These are phyloP conservation scores for Trachelus iudaicus DNA, from an alignment of 2,888 invertebrate genomes.

Conservation along the genomic window DNA sequence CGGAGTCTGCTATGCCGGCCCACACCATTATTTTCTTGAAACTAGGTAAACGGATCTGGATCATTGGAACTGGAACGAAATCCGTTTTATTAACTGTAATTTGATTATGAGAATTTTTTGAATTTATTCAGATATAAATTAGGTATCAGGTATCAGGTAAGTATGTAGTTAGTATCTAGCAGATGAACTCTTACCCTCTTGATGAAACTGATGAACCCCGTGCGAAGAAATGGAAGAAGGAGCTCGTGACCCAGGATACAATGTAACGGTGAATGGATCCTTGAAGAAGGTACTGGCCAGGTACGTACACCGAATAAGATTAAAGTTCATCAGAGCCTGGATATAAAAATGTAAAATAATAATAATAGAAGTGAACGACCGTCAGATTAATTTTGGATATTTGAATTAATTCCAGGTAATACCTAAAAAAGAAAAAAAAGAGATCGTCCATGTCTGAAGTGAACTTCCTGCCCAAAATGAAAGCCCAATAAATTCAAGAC, in stretches of 20 bases:
- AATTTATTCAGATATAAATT: background rate
- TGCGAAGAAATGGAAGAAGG: background rate
- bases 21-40: constrained; percentile 34
- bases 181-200: background rate
- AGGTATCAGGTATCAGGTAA: background rate
- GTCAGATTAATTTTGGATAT: background rate
- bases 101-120: background rate
- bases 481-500: background rate
- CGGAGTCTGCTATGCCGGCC: constrained; percentile 16
- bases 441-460: background rate
- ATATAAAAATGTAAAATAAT: background rate
- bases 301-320: background rate
- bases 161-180: background rate
- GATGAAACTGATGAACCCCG: background rate
- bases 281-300: background rate
- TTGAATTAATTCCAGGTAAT: no score
- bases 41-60: constrained; percentile 51
- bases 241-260: background rate
- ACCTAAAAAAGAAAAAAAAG: background rate
- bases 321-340: background rate
- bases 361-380: background rate
- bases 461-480: background rate
- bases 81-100: background rate
- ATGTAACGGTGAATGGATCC: background rate
- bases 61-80: constrained; percentile 28